A percentile compares a stretch with the other conserved stretches of the same genome.
Evolutionary conservation across 2,113 vertebrate genomes (phyloP).

Genomic region (Syngnathus floridae): DNA sequence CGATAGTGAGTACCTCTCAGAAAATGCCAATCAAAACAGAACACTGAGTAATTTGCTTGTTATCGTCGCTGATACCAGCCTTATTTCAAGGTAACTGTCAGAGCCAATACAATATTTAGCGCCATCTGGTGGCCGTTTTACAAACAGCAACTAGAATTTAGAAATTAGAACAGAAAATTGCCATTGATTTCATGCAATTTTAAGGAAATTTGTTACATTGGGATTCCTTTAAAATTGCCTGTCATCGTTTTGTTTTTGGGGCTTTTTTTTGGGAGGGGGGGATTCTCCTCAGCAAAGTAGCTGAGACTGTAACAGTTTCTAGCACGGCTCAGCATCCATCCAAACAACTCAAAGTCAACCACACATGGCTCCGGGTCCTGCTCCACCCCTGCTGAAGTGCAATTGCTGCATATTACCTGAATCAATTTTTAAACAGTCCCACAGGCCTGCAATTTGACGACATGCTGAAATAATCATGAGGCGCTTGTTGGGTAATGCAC

Average conservation of each 20-base stretch:
- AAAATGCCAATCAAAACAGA: background rate
- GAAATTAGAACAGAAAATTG: too few species aligned
- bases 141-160: too few species aligned
- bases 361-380: conserved; percentile 42
- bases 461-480: conserved; percentile 66
- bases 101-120: too few species aligned
- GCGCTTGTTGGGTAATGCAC: conserved; percentile 57
- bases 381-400: conserved; percentile 35
- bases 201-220: too few species aligned
- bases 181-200: too few species aligned
- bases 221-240: too few species aligned
- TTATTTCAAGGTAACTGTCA: too few species aligned
- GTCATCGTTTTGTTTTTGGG: too few species aligned
- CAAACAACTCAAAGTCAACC: conserved; percentile 42
- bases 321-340: conserved; percentile 22
- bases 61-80: too few species aligned
- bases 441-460: conserved; percentile 48
- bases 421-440: conserved; percentile 59
- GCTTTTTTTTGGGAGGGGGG: background rate
- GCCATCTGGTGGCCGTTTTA: too few species aligned
- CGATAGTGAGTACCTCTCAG: background rate
- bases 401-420: conserved; percentile 50
- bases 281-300: conserved; percentile 26
- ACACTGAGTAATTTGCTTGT: too few species aligned
- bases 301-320: background rate